Percentiles rank a stretch among this genome's conserved stretches.
These are phyloP conservation scores for Drepana falcataria DNA, from an alignment of 2,888 invertebrate genomes.

Conservation along the genomic window DNA sequence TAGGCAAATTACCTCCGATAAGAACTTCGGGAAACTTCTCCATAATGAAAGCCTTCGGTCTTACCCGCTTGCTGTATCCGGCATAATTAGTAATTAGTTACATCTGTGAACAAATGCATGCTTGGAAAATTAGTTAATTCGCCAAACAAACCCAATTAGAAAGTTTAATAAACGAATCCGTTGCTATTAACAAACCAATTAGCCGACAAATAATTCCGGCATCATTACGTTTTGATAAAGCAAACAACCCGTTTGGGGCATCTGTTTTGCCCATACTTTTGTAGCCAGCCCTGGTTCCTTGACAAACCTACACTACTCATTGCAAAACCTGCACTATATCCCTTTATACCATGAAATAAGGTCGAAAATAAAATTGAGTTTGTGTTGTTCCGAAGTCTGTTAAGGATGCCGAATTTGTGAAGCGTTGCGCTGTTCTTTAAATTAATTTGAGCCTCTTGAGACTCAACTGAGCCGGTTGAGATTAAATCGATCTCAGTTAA, in stretches of 20 bases:
- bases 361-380: not conserved
- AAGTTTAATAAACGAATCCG: conserved; percentile 23
- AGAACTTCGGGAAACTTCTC: not conserved
- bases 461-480: conserved; percentile 45
- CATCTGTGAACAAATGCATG: conserved; percentile 4
- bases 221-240: conserved; percentile 48
- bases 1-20: not conserved
- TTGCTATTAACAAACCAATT: conserved; percentile 48
- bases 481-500: conserved; percentile 65
- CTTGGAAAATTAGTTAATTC: conserved; percentile 22
- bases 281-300: conserved; percentile 32
- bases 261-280: conserved; percentile 62
- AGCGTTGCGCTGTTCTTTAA: conserved; percentile 65
- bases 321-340: not conserved
- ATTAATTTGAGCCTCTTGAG: conserved; percentile 73
- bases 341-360: conserved; percentile 12
- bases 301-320: conserved; percentile 19
- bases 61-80: not conserved
- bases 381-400: conserved; percentile 5
- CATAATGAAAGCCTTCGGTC: not conserved
- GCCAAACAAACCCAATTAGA: conserved; percentile 12
- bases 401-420: conserved; percentile 13
- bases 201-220: conserved; percentile 54
- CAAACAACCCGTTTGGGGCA: conserved; percentile 57
- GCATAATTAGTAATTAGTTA: not conserved